phyloP scores from a whole-genome alignment of 92 coral and sea anemone species.

The Zoanthus solanderi region DNA sequence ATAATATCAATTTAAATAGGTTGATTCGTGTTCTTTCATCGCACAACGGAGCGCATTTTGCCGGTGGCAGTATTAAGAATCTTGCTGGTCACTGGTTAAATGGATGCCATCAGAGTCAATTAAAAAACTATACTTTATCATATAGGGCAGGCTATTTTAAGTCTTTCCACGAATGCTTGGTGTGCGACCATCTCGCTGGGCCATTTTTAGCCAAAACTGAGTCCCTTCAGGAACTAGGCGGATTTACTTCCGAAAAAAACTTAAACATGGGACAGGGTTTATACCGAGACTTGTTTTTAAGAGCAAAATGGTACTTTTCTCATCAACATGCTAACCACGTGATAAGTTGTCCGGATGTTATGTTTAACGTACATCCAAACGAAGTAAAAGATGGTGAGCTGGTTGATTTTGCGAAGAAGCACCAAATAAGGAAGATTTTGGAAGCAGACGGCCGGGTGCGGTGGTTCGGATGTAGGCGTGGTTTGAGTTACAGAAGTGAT shows the following conservation, averaged over 20 bases:
- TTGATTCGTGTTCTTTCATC: constrained; percentile 74
- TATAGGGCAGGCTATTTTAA: constrained; percentile 70
- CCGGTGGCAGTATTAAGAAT: constrained; percentile 78
- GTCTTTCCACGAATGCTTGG: constrained; percentile 76
- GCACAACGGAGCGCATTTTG: constrained; percentile 60
- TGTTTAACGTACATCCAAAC: constrained; percentile 64
- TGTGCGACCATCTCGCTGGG: constrained; percentile 76
- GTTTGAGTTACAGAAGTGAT: constrained; percentile 71
- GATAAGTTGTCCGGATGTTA: constrained; percentile 89
- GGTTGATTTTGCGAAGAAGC: constrained; percentile 67
- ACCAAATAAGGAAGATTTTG: constrained; percentile 75
- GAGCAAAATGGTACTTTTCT: constrained; percentile 60
- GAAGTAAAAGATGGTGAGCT: constrained; percentile 52
- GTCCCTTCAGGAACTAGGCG: constrained; percentile 50
- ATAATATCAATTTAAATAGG: constrained; percentile 69
- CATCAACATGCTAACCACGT: constrained; percentile 60
- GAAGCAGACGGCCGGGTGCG: constrained; percentile 75
- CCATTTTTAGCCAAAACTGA: constrained; percentile 79
- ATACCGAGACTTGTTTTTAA: constrained; percentile 76
- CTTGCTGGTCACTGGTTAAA: constrained; percentile 79
- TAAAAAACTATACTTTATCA: constrained; percentile 75
- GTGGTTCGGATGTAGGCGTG: constrained; percentile 92
- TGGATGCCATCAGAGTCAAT: constrained; percentile 75
- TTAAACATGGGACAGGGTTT: constrained; percentile 53
- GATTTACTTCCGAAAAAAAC: constrained; percentile 20